Percentiles rank a stretch among this genome's conserved stretches.
Conservation (phyloP, 2,797 vertebrate genomes). For the Phylloscopus collybita region DNA sequence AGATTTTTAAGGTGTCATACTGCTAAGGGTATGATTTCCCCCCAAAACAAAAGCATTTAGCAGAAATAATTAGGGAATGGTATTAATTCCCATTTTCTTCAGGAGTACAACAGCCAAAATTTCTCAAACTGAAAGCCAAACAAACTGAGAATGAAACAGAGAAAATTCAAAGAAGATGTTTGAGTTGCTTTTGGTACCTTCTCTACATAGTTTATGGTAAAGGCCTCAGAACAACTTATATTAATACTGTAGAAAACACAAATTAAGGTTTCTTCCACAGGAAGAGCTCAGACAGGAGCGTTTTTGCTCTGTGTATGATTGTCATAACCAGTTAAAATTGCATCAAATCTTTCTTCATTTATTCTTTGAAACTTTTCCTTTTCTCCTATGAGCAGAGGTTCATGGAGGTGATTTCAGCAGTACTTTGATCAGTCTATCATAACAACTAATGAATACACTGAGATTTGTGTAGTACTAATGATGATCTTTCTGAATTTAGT, state of each 20-base stretch:
- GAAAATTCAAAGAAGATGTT: neutral
- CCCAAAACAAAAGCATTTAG: neutral
- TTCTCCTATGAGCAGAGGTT: neutral
- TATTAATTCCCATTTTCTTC: neutral
- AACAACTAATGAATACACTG: neutral
- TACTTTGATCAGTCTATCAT: neutral
- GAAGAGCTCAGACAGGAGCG: neutral
- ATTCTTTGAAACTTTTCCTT: neutral
- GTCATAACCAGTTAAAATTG: neutral
- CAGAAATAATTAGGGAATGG: neutral
- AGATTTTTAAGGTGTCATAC: neutral
- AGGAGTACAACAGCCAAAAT: neutral
- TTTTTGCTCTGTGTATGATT: neutral
- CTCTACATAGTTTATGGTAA: neutral
- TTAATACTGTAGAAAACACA: neutral
- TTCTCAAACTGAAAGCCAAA: neutral
- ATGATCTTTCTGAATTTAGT: neutral
- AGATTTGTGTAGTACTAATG: neutral
- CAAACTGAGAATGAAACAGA: neutral
- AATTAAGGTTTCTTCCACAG: neutral
- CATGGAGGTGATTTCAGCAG: neutral
- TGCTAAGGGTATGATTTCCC: neutral
- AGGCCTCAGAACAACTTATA: neutral
- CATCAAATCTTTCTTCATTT: neutral
- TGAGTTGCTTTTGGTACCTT: neutral